Base-by-base conservation (phyloP, 2,797 vertebrate species). In the Cyprinella venusta region DNA sequence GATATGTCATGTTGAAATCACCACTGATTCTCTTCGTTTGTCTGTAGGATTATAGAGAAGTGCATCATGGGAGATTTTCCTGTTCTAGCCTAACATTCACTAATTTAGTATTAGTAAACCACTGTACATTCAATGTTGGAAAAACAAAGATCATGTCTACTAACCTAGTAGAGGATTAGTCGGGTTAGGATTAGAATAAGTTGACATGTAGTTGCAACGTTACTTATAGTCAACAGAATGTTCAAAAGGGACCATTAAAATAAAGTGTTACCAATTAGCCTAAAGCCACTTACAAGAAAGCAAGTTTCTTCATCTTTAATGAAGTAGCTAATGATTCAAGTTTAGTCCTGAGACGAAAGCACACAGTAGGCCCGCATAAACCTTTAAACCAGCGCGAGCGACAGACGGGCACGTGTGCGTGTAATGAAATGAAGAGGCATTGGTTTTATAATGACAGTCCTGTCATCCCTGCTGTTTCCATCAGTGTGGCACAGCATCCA, bases 401-500 rank as follows among this genome's bases (percentile, higher is more conserved):
- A 81, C 68, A 81, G 65, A 70, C 65, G 78, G 40, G 65, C 59
- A 70, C 50, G 26, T 45, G 6, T 79, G 63, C 52, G 33, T 45
- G 42, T 67, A 8, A 50, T 67, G 21, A 79, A 69, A 54, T 24
- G 65, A 40, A 69, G 36, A 69, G 64, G 40, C 54, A 16, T 16
- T 59, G 36, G 16, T 56, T 69, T 69, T 70, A 38, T 70, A 15
- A 12, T 30, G 6, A 45, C 61, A 33, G 68, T 21, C 26, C 68
- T 61, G 52, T 80, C 40, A n/a, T 45, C 26, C 74, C 45, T 74
- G 54, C 84, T 68, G 75, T 78, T 54, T 79, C 67, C 84, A 78
- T 72, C 69, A 61, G 16, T 40, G 38, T 54, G 76, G 69, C 50
- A 19, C 24, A 6, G 50, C 33, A 9, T 75, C 52, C n/a, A 1